Conservation (phyloP, 2,113 vertebrate species). For the western clawed frog (Xenopus tropicalis) region DNA sequence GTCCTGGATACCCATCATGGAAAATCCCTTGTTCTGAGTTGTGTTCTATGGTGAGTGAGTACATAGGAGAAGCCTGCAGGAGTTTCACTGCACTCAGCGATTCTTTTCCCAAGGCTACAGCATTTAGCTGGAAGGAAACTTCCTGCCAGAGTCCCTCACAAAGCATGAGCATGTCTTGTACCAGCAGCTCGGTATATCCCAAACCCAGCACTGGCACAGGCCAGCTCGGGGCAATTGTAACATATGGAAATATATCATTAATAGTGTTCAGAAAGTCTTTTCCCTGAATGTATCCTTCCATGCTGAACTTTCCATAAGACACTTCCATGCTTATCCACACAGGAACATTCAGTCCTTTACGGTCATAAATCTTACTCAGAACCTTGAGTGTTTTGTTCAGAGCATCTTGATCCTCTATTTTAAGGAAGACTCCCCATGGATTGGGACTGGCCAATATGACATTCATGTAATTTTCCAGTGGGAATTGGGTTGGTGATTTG, state of each 20-base stretch:
- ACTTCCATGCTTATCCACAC: conserved; percentile 70
- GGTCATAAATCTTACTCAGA: conserved; percentile 54
- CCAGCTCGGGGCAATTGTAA: conserved; percentile 66
- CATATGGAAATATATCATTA: conserved; percentile 61
- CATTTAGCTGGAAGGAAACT: conserved; percentile 65
- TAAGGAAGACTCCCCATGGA: conserved; percentile 65
- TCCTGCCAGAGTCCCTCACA: conserved; percentile 60
- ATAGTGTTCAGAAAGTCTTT: conserved; percentile 59
- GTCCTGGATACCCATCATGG: conserved; percentile 17
- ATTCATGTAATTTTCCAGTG: conserved; percentile 56
- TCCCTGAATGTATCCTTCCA: conserved; percentile 54
- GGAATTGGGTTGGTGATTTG: conserved; percentile 25
- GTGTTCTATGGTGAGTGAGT: conserved; percentile 58
- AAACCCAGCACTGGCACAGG: conserved; percentile 50
- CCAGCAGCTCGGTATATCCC: conserved; percentile 55
- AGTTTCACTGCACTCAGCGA: conserved; percentile 45
- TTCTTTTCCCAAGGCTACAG: conserved; percentile 32
- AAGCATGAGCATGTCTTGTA: conserved; percentile 61
- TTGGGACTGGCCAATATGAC: conserved; percentile 45
- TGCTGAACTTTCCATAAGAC: conserved; percentile 50
- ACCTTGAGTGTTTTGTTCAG: conserved; percentile 58
- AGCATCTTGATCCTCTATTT: conserved; percentile 52
- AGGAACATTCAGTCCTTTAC: conserved; percentile 58
- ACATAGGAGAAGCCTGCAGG: conserved; percentile 46
- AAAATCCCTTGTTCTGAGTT: conserved; percentile 1